A percentile compares a stretch with the other conserved stretches of the same genome.
These are phyloP conservation scores for Andrena minutula DNA, from an alignment of 2,888 invertebrate species.

Conservation along the genomic window DNA sequence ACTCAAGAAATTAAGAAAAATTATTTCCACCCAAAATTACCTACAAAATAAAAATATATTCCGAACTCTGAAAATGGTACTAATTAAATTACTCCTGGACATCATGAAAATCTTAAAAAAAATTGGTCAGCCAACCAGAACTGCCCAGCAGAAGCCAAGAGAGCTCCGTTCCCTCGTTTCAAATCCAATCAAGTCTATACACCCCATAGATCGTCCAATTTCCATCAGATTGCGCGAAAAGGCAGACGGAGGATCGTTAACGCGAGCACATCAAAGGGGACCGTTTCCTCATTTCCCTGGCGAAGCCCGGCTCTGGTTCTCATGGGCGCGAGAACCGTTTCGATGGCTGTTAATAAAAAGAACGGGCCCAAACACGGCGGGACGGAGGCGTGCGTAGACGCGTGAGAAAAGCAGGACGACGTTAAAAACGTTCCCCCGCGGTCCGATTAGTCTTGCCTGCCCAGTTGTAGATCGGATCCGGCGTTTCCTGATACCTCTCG, in stretches of 20 bases:
- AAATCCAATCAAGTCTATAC: too few relatives aligned
- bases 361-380: background rate
- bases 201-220: slow-evolving; percentile 2
- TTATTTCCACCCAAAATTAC: too few relatives aligned
- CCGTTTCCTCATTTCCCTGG: slow-evolving; percentile 11
- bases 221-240: background rate
- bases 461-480: slow-evolving; percentile 17
- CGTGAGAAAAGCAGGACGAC: slow-evolving; percentile 9
- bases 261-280: slow-evolving; percentile 5
- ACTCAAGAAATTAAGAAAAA: too few relatives aligned
- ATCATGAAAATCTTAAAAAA: too few relatives aligned
- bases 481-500: slow-evolving; percentile 41
- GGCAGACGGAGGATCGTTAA: background rate
- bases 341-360: slow-evolving; percentile 14
- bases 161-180: too few relatives aligned
- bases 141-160: too few relatives aligned
- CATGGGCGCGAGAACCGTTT: slow-evolving; percentile 2
- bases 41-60: too few relatives aligned
- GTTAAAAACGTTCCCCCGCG: slow-evolving; percentile 10
- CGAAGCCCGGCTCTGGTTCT: background rate
- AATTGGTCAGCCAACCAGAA: too few relatives aligned
- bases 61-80: too few relatives aligned
- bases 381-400: slow-evolving; percentile 5
- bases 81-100: too few relatives aligned
- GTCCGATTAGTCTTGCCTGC: slow-evolving; percentile 28